Evolutionary conservation across 1,140 invertebrate species (phyloP), one percentile per base, ranked within the genome.

Genomic region (Doryteuthis pealeii): DNA sequence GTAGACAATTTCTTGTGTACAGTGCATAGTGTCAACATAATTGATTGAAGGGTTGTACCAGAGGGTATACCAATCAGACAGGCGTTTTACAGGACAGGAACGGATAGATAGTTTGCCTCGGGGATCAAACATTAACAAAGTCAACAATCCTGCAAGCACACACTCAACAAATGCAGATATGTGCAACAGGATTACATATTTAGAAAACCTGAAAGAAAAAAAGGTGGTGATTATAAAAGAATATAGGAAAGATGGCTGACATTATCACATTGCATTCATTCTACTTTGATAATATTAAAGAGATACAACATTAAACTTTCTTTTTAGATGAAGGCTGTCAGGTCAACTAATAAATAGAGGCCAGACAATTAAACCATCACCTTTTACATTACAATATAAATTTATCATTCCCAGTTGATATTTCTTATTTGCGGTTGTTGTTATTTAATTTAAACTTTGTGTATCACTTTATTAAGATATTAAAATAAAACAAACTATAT

Each of bases 1-100:
- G 90, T 97, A 99, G 0, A 98, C 96, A 66, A 96, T 95, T 90
- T 99, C 97, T 83, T 98, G 95, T 0, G 96, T 97, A 87, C 97
- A 99, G 88, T 97, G 92, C 28, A 99, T 87, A 71, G 92, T 93
- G 71, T 92, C 90, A 79, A 94, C 93, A 89, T 97, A 98, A 86
- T 97, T 94, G 10, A 96, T 95, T 79, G 91, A 92, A 32, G 97
- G 97, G 90, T 99, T 99, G 78, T 97, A 94, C 30, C 98, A 89
- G 74, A 98, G 86, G 0, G 96, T 97, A 86, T 99, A 99, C 96
- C 96, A 99, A 87, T 99, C 96, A 0, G 95, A 93, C 6, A 98
- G 87, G 28, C 91, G 91, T 45, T 91, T 90, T 0, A 93, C 93
- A 70, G 89, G 90, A 84, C 96, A 98, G 1, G 94, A 93, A 80